phyloP scores from a whole-genome alignment of 2,797 vertebrate species.

The Sebastes dallii region DNA sequence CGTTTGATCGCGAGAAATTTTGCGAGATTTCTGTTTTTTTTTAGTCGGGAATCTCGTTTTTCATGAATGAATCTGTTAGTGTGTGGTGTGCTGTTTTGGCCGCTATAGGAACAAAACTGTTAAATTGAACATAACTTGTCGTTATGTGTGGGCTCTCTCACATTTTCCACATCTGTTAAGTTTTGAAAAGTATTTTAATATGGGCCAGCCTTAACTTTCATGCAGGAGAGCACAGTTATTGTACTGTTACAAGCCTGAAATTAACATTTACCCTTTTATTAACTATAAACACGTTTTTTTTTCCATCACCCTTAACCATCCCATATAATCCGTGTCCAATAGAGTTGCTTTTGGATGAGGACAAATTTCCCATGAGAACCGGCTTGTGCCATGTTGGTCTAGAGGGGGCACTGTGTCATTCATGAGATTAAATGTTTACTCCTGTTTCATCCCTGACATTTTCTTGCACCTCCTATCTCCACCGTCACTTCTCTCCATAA shows the following conservation, averaged over 20 bases:
- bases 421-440: constrained; percentile 23
- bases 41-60: too few relatives aligned
- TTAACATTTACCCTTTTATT: neutral
- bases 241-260: neutral
- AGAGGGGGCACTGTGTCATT: neutral
- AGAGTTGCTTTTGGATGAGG: neutral
- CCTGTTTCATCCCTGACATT: constrained; percentile 24
- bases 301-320: neutral
- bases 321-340: neutral
- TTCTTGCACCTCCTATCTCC: constrained; percentile 1
- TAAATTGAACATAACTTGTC: too few relatives aligned
- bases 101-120: too few relatives aligned
- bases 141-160: too few relatives aligned
- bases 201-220: neutral
- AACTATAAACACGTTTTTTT: neutral
- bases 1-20: too few relatives aligned
- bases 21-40: too few relatives aligned
- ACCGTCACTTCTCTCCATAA: neutral
- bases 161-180: too few relatives aligned
- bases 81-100: too few relatives aligned
- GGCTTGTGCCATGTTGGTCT: neutral
- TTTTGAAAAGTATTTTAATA: too few relatives aligned
- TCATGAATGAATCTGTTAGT: too few relatives aligned
- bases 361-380: neutral
- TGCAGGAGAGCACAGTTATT: neutral